Evolutionary conservation across 2,113 vertebrate species (phyloP), one percentile per base, ranked within the genome.

Genomic region (Melierax canorus): DNA sequence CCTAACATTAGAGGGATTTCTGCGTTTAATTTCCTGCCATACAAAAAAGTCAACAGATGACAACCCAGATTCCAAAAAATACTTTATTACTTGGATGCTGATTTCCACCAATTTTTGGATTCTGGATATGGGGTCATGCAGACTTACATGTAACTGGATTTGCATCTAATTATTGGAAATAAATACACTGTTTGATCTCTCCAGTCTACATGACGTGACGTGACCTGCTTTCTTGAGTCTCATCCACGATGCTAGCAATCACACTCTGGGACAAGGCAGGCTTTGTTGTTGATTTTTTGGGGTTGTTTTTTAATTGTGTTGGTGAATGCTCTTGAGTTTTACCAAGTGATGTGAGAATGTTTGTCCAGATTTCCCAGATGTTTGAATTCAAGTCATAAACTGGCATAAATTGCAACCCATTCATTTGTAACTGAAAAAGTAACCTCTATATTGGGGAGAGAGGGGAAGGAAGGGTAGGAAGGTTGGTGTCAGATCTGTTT

Each of bases 151-250:
- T 62, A 14, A 59, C 8, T 50, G 18, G 14, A 64, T 13, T 86
- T 67, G 11, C 5, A 3, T 15, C 16, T 29, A 41, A 38, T 69
- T 64, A 29, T 3, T 91, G 45, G 34, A 46, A 39, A 86, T 11
- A 76, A 83, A 90, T 22, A 5, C 32, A 7, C 6, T 79, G 45
- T 50, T 88, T 0, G 0, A 3, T 34, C 26, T 62, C 58, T 36
- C 27, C 45, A 38, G 11, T 41, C 15, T 27, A 5, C 19, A 0
- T 12, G 19, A 11, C 11, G 15, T n/a, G 18, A 55, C 38, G 15
- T n/a, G 18, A 55, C 38, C 8, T 50, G 6, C 9, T 58, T 92
- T 39, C 41, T 27, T 29, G 29, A 46, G 15, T 41, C 46, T 74
- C 63, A 46, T 24, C 32, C 51, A 8, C 7, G 18, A 45, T 4